Base-by-base conservation (phyloP, 2,888 invertebrate genomes). In the Neuroscelio doddi region DNA sequence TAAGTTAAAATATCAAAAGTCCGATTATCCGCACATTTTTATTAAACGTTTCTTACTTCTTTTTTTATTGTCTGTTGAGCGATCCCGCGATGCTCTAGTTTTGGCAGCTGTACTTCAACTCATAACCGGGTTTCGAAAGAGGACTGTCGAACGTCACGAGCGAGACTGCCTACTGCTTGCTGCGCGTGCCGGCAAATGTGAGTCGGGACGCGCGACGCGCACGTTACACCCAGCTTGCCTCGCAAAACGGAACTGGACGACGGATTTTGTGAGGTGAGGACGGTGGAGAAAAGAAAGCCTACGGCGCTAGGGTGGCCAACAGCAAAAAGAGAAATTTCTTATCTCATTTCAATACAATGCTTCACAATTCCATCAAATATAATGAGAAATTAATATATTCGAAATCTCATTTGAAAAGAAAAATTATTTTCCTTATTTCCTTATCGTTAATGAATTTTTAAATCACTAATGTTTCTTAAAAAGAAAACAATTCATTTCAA, bases 301-400 rank as follows among this genome's bases (percentile, higher is more conserved):
- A n/a, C n/a, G n/a, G n/a, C n/a, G 14, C 8, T 57, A 64, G 57
- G 63, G 52, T 64, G 29, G 57, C 63, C 63, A 64, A 64, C 57
- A 9, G 29, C n/a, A 9, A n/a, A n/a, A n/a, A n/a, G 29, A 29
- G 9, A 29, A 29, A 29, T n/a, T n/a, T n/a, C n/a, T n/a, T n/a
- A n/a, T n/a, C n/a, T n/a, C n/a, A n/a, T n/a, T n/a, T n/a, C n/a
- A n/a, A n/a, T n/a, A n/a, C n/a, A n/a, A n/a, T n/a, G n/a, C n/a
- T n/a, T n/a, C n/a, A n/a, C n/a, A n/a, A n/a, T n/a, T n/a, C n/a
- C n/a, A n/a, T n/a, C n/a, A n/a, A n/a, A n/a, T n/a, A n/a, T n/a
- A n/a, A n/a, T n/a, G n/a, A n/a, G n/a, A n/a, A n/a, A n/a, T n/a
- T n/a, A n/a, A n/a, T n/a, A n/a, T n/a, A n/a, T n/a, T n/a, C n/a